A percentile compares a stretch with the other conserved stretches of the same genome.
Conservation (phyloP, 2,888 invertebrate species). For the Catocala sponsa region DNA sequence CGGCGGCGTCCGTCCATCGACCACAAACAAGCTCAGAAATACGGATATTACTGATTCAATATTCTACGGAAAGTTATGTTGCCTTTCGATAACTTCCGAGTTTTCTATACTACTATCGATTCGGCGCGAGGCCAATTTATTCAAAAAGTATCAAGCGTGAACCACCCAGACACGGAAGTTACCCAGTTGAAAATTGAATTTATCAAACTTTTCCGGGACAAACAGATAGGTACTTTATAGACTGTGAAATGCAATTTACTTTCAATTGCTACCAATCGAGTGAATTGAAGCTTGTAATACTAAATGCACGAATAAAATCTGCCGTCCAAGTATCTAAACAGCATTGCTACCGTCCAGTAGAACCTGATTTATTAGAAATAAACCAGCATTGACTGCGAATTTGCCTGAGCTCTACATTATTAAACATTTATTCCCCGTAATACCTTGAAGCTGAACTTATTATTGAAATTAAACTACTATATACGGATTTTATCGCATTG, state of each 20-base stretch:
- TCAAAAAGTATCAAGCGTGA: slow-evolving; percentile 83
- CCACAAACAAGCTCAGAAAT: slow-evolving; percentile 59
- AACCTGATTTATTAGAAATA: slow-evolving; percentile 14
- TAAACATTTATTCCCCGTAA: background rate
- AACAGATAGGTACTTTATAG: slow-evolving; percentile 81
- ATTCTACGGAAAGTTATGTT: slow-evolving; percentile 62
- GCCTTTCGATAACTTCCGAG: slow-evolving; percentile 61
- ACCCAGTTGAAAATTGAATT: slow-evolving; percentile 84
- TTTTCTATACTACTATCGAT: slow-evolving; percentile 74
- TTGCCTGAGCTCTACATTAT: background rate
- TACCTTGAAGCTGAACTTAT: too few relatives aligned
- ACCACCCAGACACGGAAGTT: slow-evolving; percentile 80
- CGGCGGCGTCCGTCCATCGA: slow-evolving; percentile 38
- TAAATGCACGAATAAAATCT: slow-evolving; percentile 53
- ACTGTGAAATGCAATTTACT: slow-evolving; percentile 84
- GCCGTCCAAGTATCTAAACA: slow-evolving; percentile 19
- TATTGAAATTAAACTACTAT: too few relatives aligned
- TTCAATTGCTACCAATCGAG: slow-evolving; percentile 77
- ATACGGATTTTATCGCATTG: too few relatives aligned
- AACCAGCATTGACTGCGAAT: background rate
- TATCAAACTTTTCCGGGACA: slow-evolving; percentile 84
- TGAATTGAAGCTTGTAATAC: slow-evolving; percentile 66
- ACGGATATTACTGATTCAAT: slow-evolving; percentile 67
- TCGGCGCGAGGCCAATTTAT: slow-evolving; percentile 79
- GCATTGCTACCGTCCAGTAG: slow-evolving; percentile 1